Base-by-base conservation (phyloP, 2,113 vertebrate genomes). In the Empidonax alnorum region DNA sequence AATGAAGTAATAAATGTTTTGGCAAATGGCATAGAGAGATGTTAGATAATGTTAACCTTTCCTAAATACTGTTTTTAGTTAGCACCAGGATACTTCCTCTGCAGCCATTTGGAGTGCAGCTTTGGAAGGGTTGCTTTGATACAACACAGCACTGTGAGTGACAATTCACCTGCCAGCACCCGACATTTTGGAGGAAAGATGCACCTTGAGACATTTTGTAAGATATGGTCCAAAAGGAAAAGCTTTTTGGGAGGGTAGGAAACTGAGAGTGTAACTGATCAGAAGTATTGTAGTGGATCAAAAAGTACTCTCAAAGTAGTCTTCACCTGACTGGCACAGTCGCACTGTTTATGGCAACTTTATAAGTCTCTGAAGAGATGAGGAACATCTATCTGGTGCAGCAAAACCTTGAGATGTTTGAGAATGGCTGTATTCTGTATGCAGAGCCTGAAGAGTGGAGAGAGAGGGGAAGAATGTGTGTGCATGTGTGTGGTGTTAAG, bases 21-120 rank as follows among this genome's bases (percentile, higher is more conserved):
- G 82, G 82, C 79, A 96, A 87, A 96, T 86, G 81, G 89, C 56
- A 75, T 72, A 94, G 67, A 68, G 44, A 82, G 55, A 95, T 77
- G 16, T 73, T 74, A 87, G 91, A 69, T 62, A 52, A 79, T 79
- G 25, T 92, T 97, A 92, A 66, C 76, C 91, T 97, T 67, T 58
- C 88, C 79, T 96, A 76, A 96, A 85, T 39, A 50, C 66, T 78
- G 69, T 14, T 90, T 97, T 93, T 94, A 95, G 90, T 94, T 95
- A 96, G 55, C 72, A 84, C 42, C 55, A 78, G 53, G 72, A 79
- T 92, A 47, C 68, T 96, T 97, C 66, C 28, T 55, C 33, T 52
- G 9, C 28, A 67, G 89, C 41, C 81, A 50, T 90, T 96, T 83
- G 74, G 93, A 90, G 62, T 21, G 50, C 90, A 94, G 85, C 30